Evolutionary conservation across 2,888 invertebrate genomes (phyloP), one percentile per base, ranked within the genome.

Genomic region (Cryptocheilus praepositus): DNA sequence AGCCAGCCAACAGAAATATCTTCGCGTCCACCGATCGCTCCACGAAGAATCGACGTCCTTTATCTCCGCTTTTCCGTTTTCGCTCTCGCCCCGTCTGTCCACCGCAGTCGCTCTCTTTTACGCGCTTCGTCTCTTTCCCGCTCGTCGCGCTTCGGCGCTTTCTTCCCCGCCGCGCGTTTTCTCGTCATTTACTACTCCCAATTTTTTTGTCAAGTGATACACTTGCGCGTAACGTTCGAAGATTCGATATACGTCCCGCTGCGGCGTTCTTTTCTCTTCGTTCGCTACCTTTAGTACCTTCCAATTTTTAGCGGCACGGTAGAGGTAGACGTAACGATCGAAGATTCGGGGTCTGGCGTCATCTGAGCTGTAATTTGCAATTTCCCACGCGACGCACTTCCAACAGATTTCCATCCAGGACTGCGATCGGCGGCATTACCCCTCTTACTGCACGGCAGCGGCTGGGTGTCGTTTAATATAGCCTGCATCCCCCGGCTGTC

Each of bases 321-420:
- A 7, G 28, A 28, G 28, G 3, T 28, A n/a, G 25, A 25, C 25
- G 25, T 25, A 25, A 25, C 61, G 58, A 71, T 70, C 60, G 53
- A 64, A 19, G 49, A 49, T 8, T 7, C 49, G 49, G 1, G 16
- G 8, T 4, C 19, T 15, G n/a, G 1, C 49, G 49, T 11, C 49
- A 8, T 18, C 19, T 15, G 49, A 49, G 19, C 65, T 57, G 65
- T 65, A 62, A 67, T 56, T 56, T 63, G 55, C 62, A 59, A 62
- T 61, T 61, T 71, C 71, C 59, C 53, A 45, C 65, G 16, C 55
- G 36, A 11, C 8, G 3, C 7, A 36, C 36, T 4, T 25, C n/a
- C 28, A 28, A 28, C 28, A 28, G 28, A 46, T 46, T 15, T 15
- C 16, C 46, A 15, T 11, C 28, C 16, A 19, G 58, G 44, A 18